Evolutionary conservation across 2,113 vertebrate species (phyloP), one percentile per base, ranked within the genome.

Genomic region (Pelusios castaneus): DNA sequence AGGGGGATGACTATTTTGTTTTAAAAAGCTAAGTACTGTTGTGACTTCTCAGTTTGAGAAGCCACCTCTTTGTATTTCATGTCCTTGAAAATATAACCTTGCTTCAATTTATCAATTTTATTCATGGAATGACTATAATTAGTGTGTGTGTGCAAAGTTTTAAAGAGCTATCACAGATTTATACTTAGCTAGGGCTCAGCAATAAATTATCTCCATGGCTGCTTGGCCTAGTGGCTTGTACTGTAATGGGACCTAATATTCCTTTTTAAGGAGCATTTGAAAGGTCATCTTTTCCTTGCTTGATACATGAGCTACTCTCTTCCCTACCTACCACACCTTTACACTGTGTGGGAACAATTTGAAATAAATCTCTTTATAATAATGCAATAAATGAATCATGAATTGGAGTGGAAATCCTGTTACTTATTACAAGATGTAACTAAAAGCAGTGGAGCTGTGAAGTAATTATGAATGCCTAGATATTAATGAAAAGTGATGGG

Each of bases 71-170:
- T 60, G 56, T 87, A 82, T 24, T 81, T 85, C 93, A 95, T 92
- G 47, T 89, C 91, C 92, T 97, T 96, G 91, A 95, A 96, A 91
- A 24, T 85, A 4, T 91, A 95, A 76, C 67, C 81, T 97, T 93
- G 58, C 83, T 96, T 93, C 81, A 83, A 84, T 77, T 97, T 85
- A 13, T 90, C 67, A 63, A 6, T 94, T 96, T 93, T 94, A 92
- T 92, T 90, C 85, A 80, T n/a, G 75, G 93, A 75, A 90, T 51
- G 51, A 56, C 88, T 93, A 13, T 88, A 96, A 97, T 95, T 96
- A 87, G 94, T 92, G 82, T 76, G 10, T 76, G 10, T 82, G 85
- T 70, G 85, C 3, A 84, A 93, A 84, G 79, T 55, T 97, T 97
- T 96, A 91, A 87, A 89, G 87, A 96, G 55, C 58, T 51, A 75